Conservation (phyloP, 2,888 invertebrate genomes). For the Actias luna region DNA sequence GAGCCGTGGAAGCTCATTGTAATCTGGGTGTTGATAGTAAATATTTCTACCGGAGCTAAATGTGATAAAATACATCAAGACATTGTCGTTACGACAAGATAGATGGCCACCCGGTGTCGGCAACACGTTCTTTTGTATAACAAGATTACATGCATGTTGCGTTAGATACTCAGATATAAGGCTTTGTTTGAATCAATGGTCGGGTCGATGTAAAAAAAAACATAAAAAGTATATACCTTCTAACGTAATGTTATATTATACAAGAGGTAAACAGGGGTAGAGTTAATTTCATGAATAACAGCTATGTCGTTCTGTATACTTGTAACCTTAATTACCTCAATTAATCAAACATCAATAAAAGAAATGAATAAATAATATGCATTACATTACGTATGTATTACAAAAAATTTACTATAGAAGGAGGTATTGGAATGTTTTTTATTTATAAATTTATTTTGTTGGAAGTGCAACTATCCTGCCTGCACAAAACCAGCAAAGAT, state of each 20-base stretch:
- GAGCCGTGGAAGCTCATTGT: constrained; percentile 41
- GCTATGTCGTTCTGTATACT: no score
- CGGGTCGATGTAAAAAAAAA: neutral
- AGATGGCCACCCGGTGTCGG: constrained; percentile 63
- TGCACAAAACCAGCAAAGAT: no score
- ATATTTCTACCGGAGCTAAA: constrained; percentile 74
- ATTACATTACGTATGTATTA: no score
- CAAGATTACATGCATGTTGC: constrained; percentile 56
- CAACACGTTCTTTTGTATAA: constrained; percentile 48
- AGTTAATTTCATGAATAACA: neutral
- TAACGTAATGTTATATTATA: neutral
- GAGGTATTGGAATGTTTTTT: no score
- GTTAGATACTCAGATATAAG: constrained; percentile 21
- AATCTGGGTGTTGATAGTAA: constrained; percentile 54
- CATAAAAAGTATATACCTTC: neutral
- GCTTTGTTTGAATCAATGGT: constrained; percentile 13
- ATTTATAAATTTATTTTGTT: no score
- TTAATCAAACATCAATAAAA: no score
- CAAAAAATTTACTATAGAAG: no score
- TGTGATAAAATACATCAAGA: constrained; percentile 79
- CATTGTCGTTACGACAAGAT: constrained; percentile 78
- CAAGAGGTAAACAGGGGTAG: neutral
- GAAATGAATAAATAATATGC: no score
- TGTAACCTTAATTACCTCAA: no score
- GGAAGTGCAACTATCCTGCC: no score